Percentiles rank a stretch among this genome's conserved stretches.
phyloP scores from a whole-genome alignment of 2,888 invertebrate genomes.

The Pyrrhia umbra region DNA sequence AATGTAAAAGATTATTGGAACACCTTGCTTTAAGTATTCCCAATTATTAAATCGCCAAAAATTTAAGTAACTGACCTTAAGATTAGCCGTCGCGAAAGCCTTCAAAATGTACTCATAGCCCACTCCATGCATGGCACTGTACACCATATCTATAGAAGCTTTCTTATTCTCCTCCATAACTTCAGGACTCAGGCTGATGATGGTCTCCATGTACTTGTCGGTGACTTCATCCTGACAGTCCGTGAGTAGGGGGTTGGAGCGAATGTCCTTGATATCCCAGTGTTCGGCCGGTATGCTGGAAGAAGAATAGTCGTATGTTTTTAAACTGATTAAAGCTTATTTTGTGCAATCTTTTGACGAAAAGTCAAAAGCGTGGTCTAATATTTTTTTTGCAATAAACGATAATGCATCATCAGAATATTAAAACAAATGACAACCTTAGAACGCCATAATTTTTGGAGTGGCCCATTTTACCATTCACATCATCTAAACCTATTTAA shows the following conservation, averaged over 20 bases:
- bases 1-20: no score
- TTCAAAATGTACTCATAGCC: slow-evolving; percentile 94
- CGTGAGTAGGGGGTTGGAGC: slow-evolving; percentile 87
- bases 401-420: no score
- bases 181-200: slow-evolving; percentile 89
- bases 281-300: slow-evolving; percentile 92
- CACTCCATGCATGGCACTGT: slow-evolving; percentile 99
- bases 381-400: no score
- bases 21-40: no score
- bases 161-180: slow-evolving; percentile 89
- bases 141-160: slow-evolving; percentile 93
- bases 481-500: not conserved
- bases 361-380: no score
- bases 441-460: no score
- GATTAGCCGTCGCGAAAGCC: slow-evolving; percentile 93
- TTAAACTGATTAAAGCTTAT: no score
- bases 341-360: no score
- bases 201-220: slow-evolving; percentile 91
- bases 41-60: no score
- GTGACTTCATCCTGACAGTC: slow-evolving; percentile 94
- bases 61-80: slow-evolving; percentile 89
- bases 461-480: not conserved
- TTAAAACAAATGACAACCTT: no score
- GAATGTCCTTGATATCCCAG: slow-evolving; percentile 93
- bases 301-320: no score